Base-by-base conservation (phyloP, 1,140 invertebrate species). In the Eupristina koningsbergeri region DNA sequence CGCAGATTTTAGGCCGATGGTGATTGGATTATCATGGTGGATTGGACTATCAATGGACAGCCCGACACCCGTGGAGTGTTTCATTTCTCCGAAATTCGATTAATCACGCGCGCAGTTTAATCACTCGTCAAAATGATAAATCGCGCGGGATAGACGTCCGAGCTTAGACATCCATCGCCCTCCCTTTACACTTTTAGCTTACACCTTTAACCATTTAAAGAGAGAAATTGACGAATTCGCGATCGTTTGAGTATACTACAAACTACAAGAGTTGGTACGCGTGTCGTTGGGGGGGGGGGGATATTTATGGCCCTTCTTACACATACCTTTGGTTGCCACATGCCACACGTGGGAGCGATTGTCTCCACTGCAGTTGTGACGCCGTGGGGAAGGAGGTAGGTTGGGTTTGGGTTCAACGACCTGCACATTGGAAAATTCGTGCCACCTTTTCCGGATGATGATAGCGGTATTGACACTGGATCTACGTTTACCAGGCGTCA, bases 171-270 rank as follows among this genome's bases (percentile, higher is more conserved):
- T 22, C 26, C 53, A 26, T 6, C 53, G 22, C 53, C 53, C 22
- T 58, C 53, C 53, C 53, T 22, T 58, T 58, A 26, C 53, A 58
- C 53, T 22, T 58, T 26, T 22, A 26, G n/a, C n/a, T n/a, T n/a
- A n/a, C n/a, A n/a, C n/a, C n/a, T n/a, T n/a, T n/a, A n/a, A n/a
- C n/a, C n/a, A n/a, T n/a, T n/a, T n/a, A n/a, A n/a, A n/a, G n/a
- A n/a, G n/a, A n/a, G n/a, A n/a, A n/a, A n/a, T n/a, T n/a, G n/a
- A 45, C 41, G 11, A 45, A 11, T 45, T 45, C 76, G 78, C 63
- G 78, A 80, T 80, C 78, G 78, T 69, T 80, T 80, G 39, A 19
- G 3, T 45, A 19, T 26, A 9, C 53, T 58, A 58, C 13, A 58
- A 58, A 9, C 53, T 58, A 58, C 13, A 58, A 3, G 1, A 13